Evolutionary conservation across 1,140 invertebrate genomes (phyloP), one percentile per base, ranked within the genome.

Genomic region (Cydia splendana): DNA sequence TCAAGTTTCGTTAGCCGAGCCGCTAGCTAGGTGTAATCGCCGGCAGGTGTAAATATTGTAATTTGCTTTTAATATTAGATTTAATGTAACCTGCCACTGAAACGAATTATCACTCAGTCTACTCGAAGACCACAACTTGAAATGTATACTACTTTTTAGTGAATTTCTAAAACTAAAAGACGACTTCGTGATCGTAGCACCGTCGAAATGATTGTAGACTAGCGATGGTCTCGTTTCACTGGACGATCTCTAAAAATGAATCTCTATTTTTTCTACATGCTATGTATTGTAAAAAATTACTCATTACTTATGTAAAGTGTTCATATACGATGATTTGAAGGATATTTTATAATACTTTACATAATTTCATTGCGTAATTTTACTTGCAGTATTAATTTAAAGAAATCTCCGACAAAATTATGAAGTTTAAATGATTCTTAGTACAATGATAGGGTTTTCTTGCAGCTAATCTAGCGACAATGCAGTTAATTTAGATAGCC

Each of bases 201-300:
- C 10, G 13, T 69, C n/a, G 30, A 69, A 2, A n/a, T 69, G 4
- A 13, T 71, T 38, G 65, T 65, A 53, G 79, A 78, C 87, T 87
- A 84, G 84, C 88, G 87, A 93, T 93, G 89, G 87, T 88, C 88
- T 88, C 80, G 91, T 93, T 93, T 93, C 89, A 93, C 89, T 91
- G 90, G 83, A 83, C 85, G 85, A 90, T 91, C 88, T 91, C 89
- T 91, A 89, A 87, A 89, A 91, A 90, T 88, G 87, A 92, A 92
- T 92, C 90, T 91, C 89, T 93, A 93, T 93, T 93, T 93, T 93
- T 93, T 93, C 91, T 92, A 93, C 89, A 89, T 87, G 89, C 88
- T 91, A 89, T 88, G 88, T 90, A 91, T 91, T 91, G 89, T 91
- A 93, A 89, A 93, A 91, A 91, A 88, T 88, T 84, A 90, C 86